Evolutionary conservation across 2,113 vertebrate genomes (phyloP).

Genomic region (Laterallus jamaicensis): DNA sequence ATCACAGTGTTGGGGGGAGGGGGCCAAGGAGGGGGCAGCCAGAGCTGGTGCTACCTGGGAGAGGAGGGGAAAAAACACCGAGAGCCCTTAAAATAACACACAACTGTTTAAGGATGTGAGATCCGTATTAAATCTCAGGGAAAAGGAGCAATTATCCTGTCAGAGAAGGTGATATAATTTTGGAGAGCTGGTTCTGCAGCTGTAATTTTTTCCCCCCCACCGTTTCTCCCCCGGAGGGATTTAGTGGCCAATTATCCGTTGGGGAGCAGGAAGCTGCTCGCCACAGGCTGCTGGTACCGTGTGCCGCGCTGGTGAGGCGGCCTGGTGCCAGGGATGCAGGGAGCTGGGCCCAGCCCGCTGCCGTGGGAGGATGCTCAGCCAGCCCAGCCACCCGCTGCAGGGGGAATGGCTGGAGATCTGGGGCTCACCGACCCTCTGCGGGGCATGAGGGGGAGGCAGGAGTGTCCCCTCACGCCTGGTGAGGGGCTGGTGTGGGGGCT

Average conservation of each 20-base stretch:
- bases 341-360: background rate
- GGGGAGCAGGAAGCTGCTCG: constrained; percentile 31
- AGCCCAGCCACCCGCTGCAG: fast-evolving
- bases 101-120: constrained; percentile 65
- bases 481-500: background rate
- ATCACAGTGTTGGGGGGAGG: fast-evolving
- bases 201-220: constrained; percentile 62
- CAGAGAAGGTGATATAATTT: constrained; percentile 76
- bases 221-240: constrained; percentile 54
- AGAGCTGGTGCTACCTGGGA: background rate
- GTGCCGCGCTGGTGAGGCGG: fast-evolving
- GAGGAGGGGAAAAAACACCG: background rate
- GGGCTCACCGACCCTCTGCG: background rate
- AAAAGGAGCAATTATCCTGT: constrained; percentile 82
- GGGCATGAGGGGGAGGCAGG: fast-evolving
- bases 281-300: background rate
- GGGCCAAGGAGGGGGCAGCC: fast-evolving
- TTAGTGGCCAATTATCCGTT: constrained; percentile 71
- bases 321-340: background rate
- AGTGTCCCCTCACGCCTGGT: fast-evolving
- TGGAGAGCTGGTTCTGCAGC: constrained; percentile 72
- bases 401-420: fast-evolving
- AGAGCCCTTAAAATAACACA: constrained; percentile 69
- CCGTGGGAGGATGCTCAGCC: background rate
- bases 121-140: constrained; percentile 68